phyloP scores from a whole-genome alignment of 1,140 invertebrate genomes.

The Palaemon carinicauda region DNA sequence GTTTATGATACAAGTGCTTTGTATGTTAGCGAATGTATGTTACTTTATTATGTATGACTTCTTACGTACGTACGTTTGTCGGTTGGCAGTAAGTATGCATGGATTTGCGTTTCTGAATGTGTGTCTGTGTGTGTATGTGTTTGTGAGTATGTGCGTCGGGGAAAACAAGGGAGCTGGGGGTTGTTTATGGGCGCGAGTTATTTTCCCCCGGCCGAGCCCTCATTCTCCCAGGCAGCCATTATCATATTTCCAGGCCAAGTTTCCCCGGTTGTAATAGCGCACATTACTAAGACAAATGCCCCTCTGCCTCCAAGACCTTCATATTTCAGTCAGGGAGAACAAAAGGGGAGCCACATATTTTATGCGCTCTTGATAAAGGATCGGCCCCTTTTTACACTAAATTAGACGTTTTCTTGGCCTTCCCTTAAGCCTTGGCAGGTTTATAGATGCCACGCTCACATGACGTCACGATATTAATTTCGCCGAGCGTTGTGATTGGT shows the following conservation, averaged over 20 bases:
- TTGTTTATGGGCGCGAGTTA: constrained; percentile 51
- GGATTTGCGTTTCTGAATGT: neutral
- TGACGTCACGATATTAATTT: constrained; percentile 57
- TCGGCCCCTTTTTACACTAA: constrained; percentile 50
- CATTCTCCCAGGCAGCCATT: constrained; percentile 51
- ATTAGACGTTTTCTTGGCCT: constrained; percentile 52
- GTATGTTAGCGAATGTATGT: neutral
- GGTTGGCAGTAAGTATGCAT: neutral
- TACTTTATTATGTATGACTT: neutral
- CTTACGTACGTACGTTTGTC: neutral
- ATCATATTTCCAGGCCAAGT: constrained; percentile 51
- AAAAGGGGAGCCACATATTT: constrained; percentile 47
- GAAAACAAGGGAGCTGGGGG: constrained; percentile 39
- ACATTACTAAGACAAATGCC: constrained; percentile 57
- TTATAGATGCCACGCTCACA: constrained; percentile 22
- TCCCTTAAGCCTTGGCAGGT: constrained; percentile 34
- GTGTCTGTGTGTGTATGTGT: constrained; percentile 6
- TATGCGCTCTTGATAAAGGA: constrained; percentile 53
- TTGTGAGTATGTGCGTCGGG: neutral
- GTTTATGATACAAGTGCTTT: neutral
- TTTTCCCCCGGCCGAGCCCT: constrained; percentile 42
- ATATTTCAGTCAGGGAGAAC: constrained; percentile 52
- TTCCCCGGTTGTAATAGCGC: constrained; percentile 52
- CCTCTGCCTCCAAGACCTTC: constrained; percentile 50
- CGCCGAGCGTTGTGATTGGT: constrained; percentile 45